Evolutionary conservation across 2,888 invertebrate species (phyloP).

Genomic region (Pseudoips prasinana): DNA sequence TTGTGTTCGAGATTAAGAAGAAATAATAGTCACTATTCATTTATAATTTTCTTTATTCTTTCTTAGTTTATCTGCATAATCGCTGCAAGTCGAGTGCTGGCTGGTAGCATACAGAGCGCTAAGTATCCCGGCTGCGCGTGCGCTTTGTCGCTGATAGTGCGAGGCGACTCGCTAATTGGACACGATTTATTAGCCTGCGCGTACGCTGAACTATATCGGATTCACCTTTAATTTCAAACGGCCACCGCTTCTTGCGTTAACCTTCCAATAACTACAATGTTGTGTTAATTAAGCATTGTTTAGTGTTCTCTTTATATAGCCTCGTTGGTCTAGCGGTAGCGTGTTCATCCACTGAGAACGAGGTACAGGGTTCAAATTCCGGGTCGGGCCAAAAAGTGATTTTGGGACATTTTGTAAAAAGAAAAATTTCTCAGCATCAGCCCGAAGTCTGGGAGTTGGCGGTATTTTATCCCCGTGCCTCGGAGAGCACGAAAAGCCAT

Average conservation of each 20-base stretch:
- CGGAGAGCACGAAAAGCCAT: no score
- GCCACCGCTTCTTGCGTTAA: constrained; percentile 11
- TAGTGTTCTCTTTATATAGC: constrained; percentile 3
- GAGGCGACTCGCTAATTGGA: constrained; percentile 67
- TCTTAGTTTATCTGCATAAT: constrained; percentile 7
- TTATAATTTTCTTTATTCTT: constrained; percentile 9
- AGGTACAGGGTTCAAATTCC: no score
- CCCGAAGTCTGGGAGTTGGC: no score
- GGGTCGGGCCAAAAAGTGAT: no score
- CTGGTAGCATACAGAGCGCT: constrained; percentile 37
- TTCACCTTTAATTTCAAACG: constrained; percentile 28
- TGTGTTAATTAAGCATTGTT: constrained; percentile 31
- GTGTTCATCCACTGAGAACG: no score
- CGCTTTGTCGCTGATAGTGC: constrained; percentile 65
- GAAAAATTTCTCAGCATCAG: no score
- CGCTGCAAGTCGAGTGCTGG: constrained; percentile 1
- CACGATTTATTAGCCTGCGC: constrained; percentile 64
- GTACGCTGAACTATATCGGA: constrained; percentile 33
- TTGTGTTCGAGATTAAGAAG: no score
- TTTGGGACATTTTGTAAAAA: no score
- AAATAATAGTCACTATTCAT: no score
- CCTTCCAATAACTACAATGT: constrained; percentile 13
- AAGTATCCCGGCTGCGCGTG: constrained; percentile 50
- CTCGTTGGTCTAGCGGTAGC: no score
- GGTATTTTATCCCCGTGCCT: no score